Conservation (phyloP, 2,113 vertebrate genomes). For the Tauraco erythrolophus region DNA sequence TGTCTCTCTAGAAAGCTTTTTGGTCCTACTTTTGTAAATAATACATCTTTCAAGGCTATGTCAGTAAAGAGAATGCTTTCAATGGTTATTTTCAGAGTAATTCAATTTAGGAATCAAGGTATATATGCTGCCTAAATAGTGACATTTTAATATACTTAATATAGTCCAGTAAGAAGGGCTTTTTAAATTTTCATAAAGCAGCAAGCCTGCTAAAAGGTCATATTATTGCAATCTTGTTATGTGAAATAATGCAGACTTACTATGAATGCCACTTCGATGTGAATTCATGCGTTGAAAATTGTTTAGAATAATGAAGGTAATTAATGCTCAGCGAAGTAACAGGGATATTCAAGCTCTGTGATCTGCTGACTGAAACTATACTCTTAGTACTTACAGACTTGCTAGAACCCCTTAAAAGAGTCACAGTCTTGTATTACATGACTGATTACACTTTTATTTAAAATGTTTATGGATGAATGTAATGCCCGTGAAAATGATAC, state of each 20-base stretch:
- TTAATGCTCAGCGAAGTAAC: neutral
- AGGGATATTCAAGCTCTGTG: neutral
- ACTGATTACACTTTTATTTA: slow-evolving; percentile 18
- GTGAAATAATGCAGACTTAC: neutral
- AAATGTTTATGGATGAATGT: neutral
- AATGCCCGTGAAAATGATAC: neutral
- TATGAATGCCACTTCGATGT: neutral
- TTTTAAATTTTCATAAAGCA: neutral
- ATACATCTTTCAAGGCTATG: neutral
- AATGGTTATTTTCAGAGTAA: neutral
- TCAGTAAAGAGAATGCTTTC: neutral
- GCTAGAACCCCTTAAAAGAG: neutral
- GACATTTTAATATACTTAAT: neutral
- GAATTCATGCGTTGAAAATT: neutral
- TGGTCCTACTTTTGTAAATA: neutral
- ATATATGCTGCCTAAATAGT: neutral
- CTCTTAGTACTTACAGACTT: neutral
- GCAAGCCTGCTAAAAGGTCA: neutral
- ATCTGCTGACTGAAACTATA: neutral
- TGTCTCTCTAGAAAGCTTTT: neutral
- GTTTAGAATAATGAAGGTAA: neutral
- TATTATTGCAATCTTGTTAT: neutral
- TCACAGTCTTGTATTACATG: neutral
- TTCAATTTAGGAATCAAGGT: neutral
- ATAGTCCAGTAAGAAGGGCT: neutral